Base-by-base conservation (phyloP, 2,888 invertebrate species). In the Amphipoea lucens region DNA sequence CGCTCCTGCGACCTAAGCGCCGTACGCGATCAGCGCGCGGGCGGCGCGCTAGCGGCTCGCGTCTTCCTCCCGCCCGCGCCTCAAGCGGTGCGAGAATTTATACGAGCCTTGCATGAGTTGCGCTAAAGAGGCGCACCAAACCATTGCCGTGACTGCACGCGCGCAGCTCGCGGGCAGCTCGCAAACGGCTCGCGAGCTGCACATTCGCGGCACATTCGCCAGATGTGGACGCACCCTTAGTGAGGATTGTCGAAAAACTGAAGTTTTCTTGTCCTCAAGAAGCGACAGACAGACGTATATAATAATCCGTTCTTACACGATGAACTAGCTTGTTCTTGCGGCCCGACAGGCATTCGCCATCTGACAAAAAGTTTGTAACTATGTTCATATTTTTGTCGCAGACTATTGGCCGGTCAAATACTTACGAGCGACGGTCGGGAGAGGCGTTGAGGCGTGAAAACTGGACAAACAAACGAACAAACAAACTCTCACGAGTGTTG, bases 381-480 rank as follows among this genome's bases (percentile, higher is more conserved):
- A 54, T 54, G 57, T 60, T 57, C n/a, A 60, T 60, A 60, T 0
- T 9, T 57, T 57, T n/a, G n/a, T 23, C 57, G 11, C 11, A 57
- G 11, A 60, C n/a, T n/a, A 60, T 11, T n/a, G 4, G n/a, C 57
- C 12, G 11, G 57, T 60, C 57, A n/a, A n/a, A 57, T 4, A 57
- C 23, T 23, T 57, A 57, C n/a, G 4, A 60, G 11, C 11, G 9
- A 60, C 4, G 12, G 48, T 42, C 11, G 77, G 20, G n/a, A 36
- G n/a, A 20, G 2, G 14, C 48, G 20, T 20, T 42, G 77, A 83
- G 1, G 57, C 51, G 57, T 83, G 36, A 77, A 54, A n/a, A 45
- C 42, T 77, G 20, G 36, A 82, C 29, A 42, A 65, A 66, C 65
- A 65, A 79, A 79, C 40, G 40, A 57, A 74, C 42, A 80, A 76